Conservation (phyloP, 2,113 vertebrate genomes). For the Platichthys flesus region DNA sequence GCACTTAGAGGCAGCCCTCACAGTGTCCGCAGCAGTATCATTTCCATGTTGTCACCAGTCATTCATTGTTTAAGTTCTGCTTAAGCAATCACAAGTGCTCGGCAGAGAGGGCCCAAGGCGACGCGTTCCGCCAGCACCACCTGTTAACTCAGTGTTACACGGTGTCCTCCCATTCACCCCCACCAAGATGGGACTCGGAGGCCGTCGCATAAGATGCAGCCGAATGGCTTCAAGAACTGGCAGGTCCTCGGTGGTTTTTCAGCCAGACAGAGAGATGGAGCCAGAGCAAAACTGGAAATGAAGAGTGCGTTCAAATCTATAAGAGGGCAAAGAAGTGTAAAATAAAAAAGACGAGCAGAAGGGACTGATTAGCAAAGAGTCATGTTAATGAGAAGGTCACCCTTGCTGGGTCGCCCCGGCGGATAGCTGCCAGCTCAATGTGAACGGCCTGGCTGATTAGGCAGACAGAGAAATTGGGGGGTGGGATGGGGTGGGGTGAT, state of each 20-base stretch:
- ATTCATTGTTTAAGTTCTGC: constrained; percentile 60
- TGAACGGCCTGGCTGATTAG: constrained; percentile 66
- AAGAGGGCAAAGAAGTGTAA: constrained; percentile 23
- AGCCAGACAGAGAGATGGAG: constrained; percentile 64
- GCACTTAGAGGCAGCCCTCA: constrained; percentile 34
- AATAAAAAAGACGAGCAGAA: constrained; percentile 31
- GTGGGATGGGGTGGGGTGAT: not conserved
- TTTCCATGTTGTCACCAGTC: constrained; percentile 70
- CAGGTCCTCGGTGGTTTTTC: constrained; percentile 60
- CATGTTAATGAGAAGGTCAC: constrained; percentile 53
- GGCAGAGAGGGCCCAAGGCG: constrained; percentile 45
- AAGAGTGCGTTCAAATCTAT: constrained; percentile 31
- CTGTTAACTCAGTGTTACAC: constrained; percentile 73
- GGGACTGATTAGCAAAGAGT: constrained; percentile 48
- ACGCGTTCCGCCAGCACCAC: constrained; percentile 42
- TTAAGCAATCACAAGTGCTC: constrained; percentile 56
- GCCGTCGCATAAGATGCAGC: constrained; percentile 67
- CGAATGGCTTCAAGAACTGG: constrained; percentile 68
- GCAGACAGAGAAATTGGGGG: constrained; percentile 63
- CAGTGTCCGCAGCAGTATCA: constrained; percentile 56
- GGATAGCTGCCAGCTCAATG: constrained; percentile 58
- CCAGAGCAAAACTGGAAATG: constrained; percentile 56
- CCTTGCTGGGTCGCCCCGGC: constrained; percentile 51
- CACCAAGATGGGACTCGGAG: constrained; percentile 60
- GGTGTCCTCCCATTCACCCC: constrained; percentile 69